phyloP scores from a whole-genome alignment of 2,797 vertebrate genomes.

The Sebastolobus alascanus region DNA sequence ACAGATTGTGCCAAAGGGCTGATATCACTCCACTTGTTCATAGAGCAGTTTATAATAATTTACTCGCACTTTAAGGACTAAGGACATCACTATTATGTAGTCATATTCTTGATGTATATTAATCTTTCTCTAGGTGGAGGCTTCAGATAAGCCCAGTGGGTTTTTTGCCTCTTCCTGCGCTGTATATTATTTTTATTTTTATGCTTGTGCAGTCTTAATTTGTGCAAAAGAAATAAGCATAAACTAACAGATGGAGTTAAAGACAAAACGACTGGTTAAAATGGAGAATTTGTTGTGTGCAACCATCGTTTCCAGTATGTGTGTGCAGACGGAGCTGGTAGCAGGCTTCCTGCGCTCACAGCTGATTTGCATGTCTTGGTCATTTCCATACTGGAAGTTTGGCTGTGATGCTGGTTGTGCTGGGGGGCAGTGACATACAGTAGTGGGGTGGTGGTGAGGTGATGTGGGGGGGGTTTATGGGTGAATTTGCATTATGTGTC shows the following conservation, averaged over 20 bases:
- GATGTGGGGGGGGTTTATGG: constrained; percentile 22
- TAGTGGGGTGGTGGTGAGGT: constrained; percentile 25
- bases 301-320: background rate
- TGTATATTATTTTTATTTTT: too few relatives aligned
- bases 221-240: too few relatives aligned
- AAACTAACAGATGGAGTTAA: background rate
- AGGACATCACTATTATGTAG: too few relatives aligned
- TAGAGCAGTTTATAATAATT: background rate
- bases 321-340: constrained; percentile 27
- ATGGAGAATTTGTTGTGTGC: background rate
- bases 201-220: too few relatives aligned
- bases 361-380: constrained; percentile 93
- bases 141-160: too few relatives aligned
- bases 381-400: constrained; percentile 97
- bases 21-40: background rate
- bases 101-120: too few relatives aligned
- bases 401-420: constrained; percentile 67
- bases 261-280: background rate
- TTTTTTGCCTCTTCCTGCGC: too few relatives aligned
- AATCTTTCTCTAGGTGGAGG: too few relatives aligned
- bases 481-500: constrained; percentile 92
- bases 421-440: constrained; percentile 15
- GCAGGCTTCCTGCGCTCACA: constrained; percentile 78
- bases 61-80: background rate
- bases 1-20: background rate